These are phyloP conservation scores for Nasonia giraulti DNA, from an alignment of 1,140 invertebrate genomes.

Conservation along the genomic window DNA sequence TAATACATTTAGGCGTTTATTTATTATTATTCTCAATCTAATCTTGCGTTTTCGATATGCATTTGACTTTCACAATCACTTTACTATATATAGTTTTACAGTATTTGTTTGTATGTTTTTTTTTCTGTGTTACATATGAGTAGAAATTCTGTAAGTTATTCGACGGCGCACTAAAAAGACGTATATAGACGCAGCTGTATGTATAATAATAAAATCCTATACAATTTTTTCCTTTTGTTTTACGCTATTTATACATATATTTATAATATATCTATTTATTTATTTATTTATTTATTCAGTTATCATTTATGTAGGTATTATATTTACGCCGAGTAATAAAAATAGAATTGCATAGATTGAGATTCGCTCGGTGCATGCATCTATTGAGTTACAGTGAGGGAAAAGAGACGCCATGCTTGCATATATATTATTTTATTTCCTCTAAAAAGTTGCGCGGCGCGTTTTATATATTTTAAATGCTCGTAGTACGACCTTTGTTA, in stretches of 20 bases:
- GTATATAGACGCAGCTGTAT: constrained; percentile 27
- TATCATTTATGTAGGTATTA: constrained; percentile 2
- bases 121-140: constrained; percentile 1
- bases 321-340: constrained; percentile 71
- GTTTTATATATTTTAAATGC: constrained; percentile 41
- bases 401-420: constrained; percentile 26
- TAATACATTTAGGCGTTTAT: constrained; percentile 48
- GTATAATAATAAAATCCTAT: constrained; percentile 46
- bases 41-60: constrained; percentile 46
- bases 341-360: constrained; percentile 74
- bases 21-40: constrained; percentile 35
- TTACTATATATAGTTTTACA: constrained; percentile 5
- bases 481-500: constrained; percentile 38
- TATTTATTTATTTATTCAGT: constrained; percentile 24
- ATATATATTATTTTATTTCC: constrained; percentile 5
- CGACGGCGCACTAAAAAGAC: constrained; percentile 31
- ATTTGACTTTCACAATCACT: constrained; percentile 49
- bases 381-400: constrained; percentile 55
- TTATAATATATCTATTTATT: constrained; percentile 19
- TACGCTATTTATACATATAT: constrained; percentile 27
- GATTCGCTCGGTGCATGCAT: constrained; percentile 70
- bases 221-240: constrained; percentile 15
- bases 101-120: constrained; percentile 15
- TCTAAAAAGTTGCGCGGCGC: constrained; percentile 15
- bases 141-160: constrained; percentile 38